Base-by-base conservation (phyloP, 2,888 invertebrate species). In the Spodoptera picta region DNA sequence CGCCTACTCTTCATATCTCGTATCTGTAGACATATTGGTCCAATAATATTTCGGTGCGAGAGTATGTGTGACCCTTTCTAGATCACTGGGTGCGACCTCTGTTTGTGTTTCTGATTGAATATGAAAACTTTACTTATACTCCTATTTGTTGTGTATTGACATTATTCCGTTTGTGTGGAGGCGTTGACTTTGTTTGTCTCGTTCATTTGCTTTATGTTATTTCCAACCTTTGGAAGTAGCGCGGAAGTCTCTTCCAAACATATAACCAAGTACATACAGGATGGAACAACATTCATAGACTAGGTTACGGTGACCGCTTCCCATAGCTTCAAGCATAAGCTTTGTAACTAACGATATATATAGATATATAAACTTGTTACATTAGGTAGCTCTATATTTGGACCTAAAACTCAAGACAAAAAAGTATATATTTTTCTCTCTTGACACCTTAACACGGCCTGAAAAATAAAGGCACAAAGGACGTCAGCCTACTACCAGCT, bases 41-140 rank as follows among this genome's bases (percentile, higher is more conserved):
- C 31, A 59, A 59, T 68, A 50, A 60, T 61, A 60, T 73, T 56
- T 68, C 43, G 27, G 24, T 44, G 45, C 44, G 19, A 24, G 10
- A 54, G 57, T 52, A 48, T 49, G 49, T 43, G 19, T 14, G 44
- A 55, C 75, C 75, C 58, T 63, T 58, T 48, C 51, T 23, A 51
- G 36, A 50, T 57, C 66, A 52, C 36, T 46, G 36, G 14, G 58
- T 24, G 54, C 36, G 46, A 54, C 49, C 49, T 52, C 42, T 58
- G 27, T 54, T 58, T 46, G 47, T 58, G 46, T 75, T 61, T 56
- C 48, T 61, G 60, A 75, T 71, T 61, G 55, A 65, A 73, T 70
- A 75, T 55, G 48, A 55, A 71, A 71, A 58, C 45, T 57, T 69
- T 57, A 10, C 51, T 60, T 50, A 46, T 44, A 11, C 55, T 49